Evolutionary conservation across 2,797 vertebrate species (phyloP), one percentile per base, ranked within the genome.

Genomic region (Atherinosoma microstoma): DNA sequence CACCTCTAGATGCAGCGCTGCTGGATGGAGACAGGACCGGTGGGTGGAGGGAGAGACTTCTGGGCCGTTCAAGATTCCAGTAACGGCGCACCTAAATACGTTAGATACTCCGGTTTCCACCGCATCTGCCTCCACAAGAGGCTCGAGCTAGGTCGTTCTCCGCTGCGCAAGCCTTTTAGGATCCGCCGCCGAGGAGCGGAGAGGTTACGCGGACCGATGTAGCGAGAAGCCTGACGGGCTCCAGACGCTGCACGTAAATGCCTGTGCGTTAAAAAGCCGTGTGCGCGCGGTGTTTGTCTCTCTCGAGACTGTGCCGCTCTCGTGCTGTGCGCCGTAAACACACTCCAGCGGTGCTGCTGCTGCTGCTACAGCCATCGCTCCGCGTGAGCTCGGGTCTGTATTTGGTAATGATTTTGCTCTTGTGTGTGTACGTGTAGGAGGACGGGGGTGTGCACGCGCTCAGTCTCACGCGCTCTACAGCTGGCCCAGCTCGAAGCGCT

Each of bases 291-390:
- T 30, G 64, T 67, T 42, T 75, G 81, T 58, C 67, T 61, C 83
- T 82, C 79, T 34, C 40, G 76, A 36, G 75, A 73, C 67, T 64
- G 47, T 36, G 75, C 64, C 57, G 67, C 81, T 85, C 84, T 84
- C 80, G 88, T 70, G 88, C 81, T 79, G 71, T 73, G 73, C 77
- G 82, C 84, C 80, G 86, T 84, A 85, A 90, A 91, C 86, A 89
- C 80, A 60, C 78, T 78, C 78, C 87, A 57, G 64, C 22, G 70
- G 68, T 66, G 67, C 75, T 13, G 67, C 70, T 38, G 64, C 69
- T 53, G 70, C 79, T 38, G 79, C 79, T 62, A 86, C 86, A 78
- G 89, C 90, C 94, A 92, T 92, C 82, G 66, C 84, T 80, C 90
- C 88, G 84, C 89, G 86, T 88, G 87, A 85, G 79, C 83, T 75